phyloP scores from a whole-genome alignment of 2,888 invertebrate species.

The Selenia dentaria region DNA sequence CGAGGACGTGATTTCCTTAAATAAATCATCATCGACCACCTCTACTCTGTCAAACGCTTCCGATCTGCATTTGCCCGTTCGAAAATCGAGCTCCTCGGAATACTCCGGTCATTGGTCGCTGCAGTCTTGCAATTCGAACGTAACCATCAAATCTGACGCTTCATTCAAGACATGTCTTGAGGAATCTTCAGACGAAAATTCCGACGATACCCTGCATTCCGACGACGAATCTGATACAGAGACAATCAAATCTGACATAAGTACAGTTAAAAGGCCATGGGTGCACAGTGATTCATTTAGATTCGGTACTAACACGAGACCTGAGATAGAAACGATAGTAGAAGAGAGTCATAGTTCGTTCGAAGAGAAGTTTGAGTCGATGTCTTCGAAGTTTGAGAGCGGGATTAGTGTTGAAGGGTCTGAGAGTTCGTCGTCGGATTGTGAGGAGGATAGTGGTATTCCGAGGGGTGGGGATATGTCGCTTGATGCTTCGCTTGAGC shows the following conservation, averaged over 20 bases:
- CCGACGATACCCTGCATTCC: conserved; percentile 70
- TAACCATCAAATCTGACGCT: conserved; percentile 67
- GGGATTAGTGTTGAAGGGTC: conserved; percentile 69
- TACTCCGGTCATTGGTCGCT: conserved; percentile 76
- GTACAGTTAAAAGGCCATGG: conserved; percentile 72
- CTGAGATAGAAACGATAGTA: conserved; percentile 52
- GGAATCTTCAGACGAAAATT: conserved; percentile 70
- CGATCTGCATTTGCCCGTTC: conserved; percentile 63
- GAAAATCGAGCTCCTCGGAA: conserved; percentile 76
- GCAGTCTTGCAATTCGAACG: conserved; percentile 72
- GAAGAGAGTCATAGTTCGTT: conserved; percentile 52
- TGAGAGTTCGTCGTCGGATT: conserved; percentile 68
- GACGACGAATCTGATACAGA: conserved; percentile 77
- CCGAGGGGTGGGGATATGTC: conserved; percentile 66
- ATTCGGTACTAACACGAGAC: conserved; percentile 57
- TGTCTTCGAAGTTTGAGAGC: conserved; percentile 68
- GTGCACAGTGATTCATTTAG: conserved; percentile 76
- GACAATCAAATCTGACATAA: conserved; percentile 71
- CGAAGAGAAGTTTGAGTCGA: conserved; percentile 55
- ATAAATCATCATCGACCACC: conserved; percentile 59
- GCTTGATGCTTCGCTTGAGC: conserved; percentile 82
- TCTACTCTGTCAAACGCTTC: conserved; percentile 66
- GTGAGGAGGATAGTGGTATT: conserved; percentile 71
- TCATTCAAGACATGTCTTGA: conserved; percentile 73
- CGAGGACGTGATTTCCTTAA: conserved; percentile 70